Evolutionary conservation across 2,113 vertebrate species (phyloP), one percentile per base, ranked within the genome.

Genomic region (Rhodinocichla rosea): DNA sequence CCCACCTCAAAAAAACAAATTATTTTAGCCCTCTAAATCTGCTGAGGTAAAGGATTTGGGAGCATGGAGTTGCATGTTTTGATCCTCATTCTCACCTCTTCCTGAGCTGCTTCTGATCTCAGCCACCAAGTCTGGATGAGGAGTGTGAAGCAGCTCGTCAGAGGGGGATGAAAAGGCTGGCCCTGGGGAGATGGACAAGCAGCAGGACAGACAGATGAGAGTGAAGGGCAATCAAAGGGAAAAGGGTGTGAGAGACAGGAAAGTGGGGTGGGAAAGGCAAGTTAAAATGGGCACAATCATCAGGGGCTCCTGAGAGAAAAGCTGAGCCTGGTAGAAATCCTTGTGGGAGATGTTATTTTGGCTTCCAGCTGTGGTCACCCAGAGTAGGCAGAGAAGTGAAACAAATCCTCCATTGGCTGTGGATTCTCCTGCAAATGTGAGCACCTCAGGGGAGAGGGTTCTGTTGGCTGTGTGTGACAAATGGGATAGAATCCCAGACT

Each of bases 401-500:
- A 63, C 32, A 40, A 93, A 81, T 11, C 15, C 26, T 70, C 22
- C 9, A 3, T 2, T 2, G 1, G 39, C 27, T 86, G 53, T 3
- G 10, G 52, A 42, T 50, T 56, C 18, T 63, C 14, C 20, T 42
- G 37, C 8, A 49, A 47, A 6, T n/a, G 37, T 56, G 37, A 56
- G 67, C 24, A 35, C 5, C 20, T 55, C 69, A 59, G 2, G 1
- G 69, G 28, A 67, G 22, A 15, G 15, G 10, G 50, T 15, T 23
- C 37, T 32, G 27, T 32, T 2, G 5, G 49, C 40, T 13, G 4
- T 10, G 3, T n/a, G 39, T 30, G 71, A 83, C 40, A 55, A 57
- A 45, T 49, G 37, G 53, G 27, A 60, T 2, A 40, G 40, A 63
- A n/a, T n/a, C 65, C n/a, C 24, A n/a, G n/a, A 2, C 0, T 13